phyloP scores from a whole-genome alignment of 2,113 vertebrate species.

The Melanostigma gelatinosum region DNA sequence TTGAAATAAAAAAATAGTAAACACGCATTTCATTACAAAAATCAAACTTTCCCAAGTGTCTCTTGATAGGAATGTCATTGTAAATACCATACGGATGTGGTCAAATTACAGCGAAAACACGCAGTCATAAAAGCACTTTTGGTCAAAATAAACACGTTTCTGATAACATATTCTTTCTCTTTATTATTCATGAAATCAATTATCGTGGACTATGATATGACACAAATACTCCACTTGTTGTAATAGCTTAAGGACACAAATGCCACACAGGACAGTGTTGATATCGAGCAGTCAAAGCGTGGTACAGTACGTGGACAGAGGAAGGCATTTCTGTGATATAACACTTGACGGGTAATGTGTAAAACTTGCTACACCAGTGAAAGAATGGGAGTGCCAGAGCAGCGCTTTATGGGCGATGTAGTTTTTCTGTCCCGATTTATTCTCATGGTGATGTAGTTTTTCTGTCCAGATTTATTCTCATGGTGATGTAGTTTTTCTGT shows the following conservation, averaged over 20 bases:
- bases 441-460: neutral
- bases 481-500: neutral
- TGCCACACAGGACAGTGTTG: slow-evolving; percentile 10
- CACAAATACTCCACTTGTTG: slow-evolving; percentile 39
- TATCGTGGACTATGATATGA: slow-evolving; percentile 26
- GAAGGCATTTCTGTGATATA: slow-evolving; percentile 44
- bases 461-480: neutral
- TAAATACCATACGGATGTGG: slow-evolving; percentile 23
- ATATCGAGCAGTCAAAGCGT: slow-evolving; percentile 16
- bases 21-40: slow-evolving; percentile 17
- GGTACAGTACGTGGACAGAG: slow-evolving; percentile 59
- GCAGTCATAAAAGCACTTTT: slow-evolving; percentile 37
- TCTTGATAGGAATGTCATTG: slow-evolving; percentile 44
- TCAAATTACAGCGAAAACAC: slow-evolving; percentile 45
- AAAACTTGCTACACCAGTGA: slow-evolving; percentile 33
- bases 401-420: slow-evolving; percentile 6
- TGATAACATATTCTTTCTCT: slow-evolving; percentile 49
- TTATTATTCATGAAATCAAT: slow-evolving; percentile 40
- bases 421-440: neutral
- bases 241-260: slow-evolving; percentile 52
- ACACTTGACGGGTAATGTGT: slow-evolving; percentile 59
- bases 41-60: slow-evolving; percentile 7
- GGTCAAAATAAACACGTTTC: slow-evolving; percentile 39
- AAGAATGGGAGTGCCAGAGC: slow-evolving; percentile 36
- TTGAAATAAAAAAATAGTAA: slow-evolving; percentile 50